Evolutionary conservation across 2,888 invertebrate genomes (phyloP).

Genomic region (Drosophila ustulata): DNA sequence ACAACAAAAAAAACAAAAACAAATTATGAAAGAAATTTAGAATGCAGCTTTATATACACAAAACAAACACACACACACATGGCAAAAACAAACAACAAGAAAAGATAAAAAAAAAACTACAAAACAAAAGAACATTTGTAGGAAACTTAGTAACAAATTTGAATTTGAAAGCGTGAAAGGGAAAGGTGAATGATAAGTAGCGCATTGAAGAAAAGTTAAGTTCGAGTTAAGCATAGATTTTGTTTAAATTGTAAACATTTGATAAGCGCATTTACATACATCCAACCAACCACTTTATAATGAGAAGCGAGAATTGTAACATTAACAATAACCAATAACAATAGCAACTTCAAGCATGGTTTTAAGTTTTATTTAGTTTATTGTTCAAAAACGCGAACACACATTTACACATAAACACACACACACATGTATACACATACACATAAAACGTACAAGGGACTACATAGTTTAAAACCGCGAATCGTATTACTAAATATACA

Average conservation of each 20-base stretch:
- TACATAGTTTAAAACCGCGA: slow-evolving; percentile 82
- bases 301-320: slow-evolving; percentile 41
- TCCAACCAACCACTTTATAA: slow-evolving; percentile 33
- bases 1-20: slow-evolving; percentile 19
- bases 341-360: slow-evolving; percentile 22
- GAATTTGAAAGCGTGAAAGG: slow-evolving; percentile 49
- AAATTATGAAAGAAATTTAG: slow-evolving; percentile 52
- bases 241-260: slow-evolving; percentile 57
- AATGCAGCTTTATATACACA: slow-evolving; percentile 63
- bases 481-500: slow-evolving; percentile 83
- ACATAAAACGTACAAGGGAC: slow-evolving; percentile 82
- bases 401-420: slow-evolving; percentile 17
- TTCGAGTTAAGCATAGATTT: slow-evolving; percentile 45
- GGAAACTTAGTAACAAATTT: slow-evolving; percentile 66
- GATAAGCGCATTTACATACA: slow-evolving; percentile 68
- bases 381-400: slow-evolving; percentile 38
- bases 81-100: slow-evolving; percentile 14
- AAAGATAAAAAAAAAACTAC: slow-evolving; percentile 17
- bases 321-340: slow-evolving; percentile 31
- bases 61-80: slow-evolving; percentile 22
- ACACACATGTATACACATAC: slow-evolving; percentile 39
- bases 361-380: slow-evolving; percentile 55
- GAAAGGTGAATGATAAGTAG: slow-evolving; percentile 23
- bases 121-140: slow-evolving; percentile 25
- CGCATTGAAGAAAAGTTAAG: slow-evolving; percentile 33